phyloP scores from a whole-genome alignment of 2,113 vertebrate species.

The Crocuta crocuta region DNA sequence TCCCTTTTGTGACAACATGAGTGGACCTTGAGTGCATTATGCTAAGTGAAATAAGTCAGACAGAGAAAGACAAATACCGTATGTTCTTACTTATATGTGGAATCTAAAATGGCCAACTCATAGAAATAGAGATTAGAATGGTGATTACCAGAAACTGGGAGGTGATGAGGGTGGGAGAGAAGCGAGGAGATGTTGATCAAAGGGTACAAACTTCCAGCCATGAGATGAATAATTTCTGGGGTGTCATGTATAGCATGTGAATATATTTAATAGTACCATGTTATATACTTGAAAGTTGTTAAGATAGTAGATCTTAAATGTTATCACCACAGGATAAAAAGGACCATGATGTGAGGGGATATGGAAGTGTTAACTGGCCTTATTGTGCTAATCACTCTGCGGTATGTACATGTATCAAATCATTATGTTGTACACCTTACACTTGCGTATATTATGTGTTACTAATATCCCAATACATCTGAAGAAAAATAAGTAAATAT shows the following conservation, averaged over 20 bases:
- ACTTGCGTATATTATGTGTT: neutral
- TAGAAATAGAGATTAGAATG: neutral
- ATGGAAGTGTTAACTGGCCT: neutral
- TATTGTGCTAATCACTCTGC: neutral
- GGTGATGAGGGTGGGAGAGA: neutral
- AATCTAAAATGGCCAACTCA: neutral
- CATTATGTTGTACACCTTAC: neutral
- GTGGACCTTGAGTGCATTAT: neutral
- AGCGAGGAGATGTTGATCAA: neutral
- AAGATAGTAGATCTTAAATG: neutral
- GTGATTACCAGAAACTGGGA: neutral
- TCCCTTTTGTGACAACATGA: neutral
- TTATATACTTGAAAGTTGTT: conserved; percentile 7
- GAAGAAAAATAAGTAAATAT: neutral
- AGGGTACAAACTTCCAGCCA: neutral
- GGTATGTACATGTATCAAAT: neutral
- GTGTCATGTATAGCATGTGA: neutral
- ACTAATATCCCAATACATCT: neutral
- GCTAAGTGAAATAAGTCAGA: neutral
- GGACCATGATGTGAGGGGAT: neutral
- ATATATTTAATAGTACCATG: neutral
- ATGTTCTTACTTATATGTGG: neutral
- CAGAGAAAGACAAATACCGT: neutral
- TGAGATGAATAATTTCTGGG: neutral
- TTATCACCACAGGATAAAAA: neutral